Evolutionary conservation across 2,888 invertebrate genomes (phyloP), one percentile per base, ranked within the genome.

Genomic region (Agonopterix subpropinquella): DNA sequence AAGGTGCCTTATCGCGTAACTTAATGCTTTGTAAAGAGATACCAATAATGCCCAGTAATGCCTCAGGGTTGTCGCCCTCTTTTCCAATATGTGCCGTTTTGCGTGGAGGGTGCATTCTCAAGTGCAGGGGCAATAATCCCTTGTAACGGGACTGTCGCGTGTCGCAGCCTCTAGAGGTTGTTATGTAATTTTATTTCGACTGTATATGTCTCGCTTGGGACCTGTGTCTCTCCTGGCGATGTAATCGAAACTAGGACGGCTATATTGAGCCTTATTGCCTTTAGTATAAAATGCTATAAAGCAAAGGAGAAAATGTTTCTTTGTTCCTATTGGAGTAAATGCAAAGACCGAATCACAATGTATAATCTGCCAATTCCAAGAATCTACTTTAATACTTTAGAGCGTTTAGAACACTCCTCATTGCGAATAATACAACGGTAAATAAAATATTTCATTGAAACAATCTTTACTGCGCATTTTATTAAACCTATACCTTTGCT

Each of bases 111-210:
- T 85, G 84, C 83, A 83, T 80, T 77, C 71, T 74, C 64, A 70
- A 83, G 80, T 77, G 78, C 73, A 77, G 67, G 61, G 67, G 70
- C 76, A 81, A 77, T 82, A 85, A 85, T 85, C 80, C 78, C 72
- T 67, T 74, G 65, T 73, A 78, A 73, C 75, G 73, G 72, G 74
- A 71, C 71, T 59, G 79, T 77, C 76, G 79, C 77, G 75, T 79
- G 75, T 67, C 63, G 60, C 54, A 53, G 56, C 64, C 71, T 67
- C 70, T 67, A 58, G 69, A 67, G 73, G 70, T 67, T 64, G 67
- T 73, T 77, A 67, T 70, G 80, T 77, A 79, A 80, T 81, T 80
- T 77, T 75, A 72, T 80, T 76, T 77, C 64, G 59, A 69, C 69
- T 59, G 56, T 57, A 37, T 50, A 47, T 28, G 49, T 53, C 28